Evolutionary conservation across 2,888 invertebrate species (phyloP), one percentile per base, ranked within the genome.

Genomic region (Leucania comma): DNA sequence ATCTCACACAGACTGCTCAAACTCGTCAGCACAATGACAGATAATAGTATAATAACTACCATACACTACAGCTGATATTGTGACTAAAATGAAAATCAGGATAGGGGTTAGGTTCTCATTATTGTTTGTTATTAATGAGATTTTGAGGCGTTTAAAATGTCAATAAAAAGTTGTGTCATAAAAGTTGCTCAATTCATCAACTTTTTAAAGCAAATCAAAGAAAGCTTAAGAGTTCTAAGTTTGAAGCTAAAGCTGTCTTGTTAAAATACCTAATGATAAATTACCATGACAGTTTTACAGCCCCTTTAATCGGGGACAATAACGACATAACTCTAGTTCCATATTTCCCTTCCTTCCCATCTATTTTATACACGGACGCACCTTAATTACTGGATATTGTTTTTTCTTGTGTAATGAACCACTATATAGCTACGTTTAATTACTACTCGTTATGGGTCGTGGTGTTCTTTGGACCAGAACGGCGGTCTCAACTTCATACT

Each of bases 251-350:
- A 76, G 24, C 12, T 29, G 17, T n/a, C 26, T 68, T n/a, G 17
- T 73, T 53, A 32, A 48, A 78, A 70, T 20, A 2, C n/a, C n/a
- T 29, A 48, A 58, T 62, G 51, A 74, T 78, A 62, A 78, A 58
- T 77, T 12, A 68, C 12, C 32, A 26, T 50, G 70, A 57, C 71
- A 54, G 54, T 48, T 78, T 78, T 38, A 58, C 20, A 8, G 46
- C 14, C 71, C 57, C 61, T 58, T 58, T 58, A 48, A 78, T 4
- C 46, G 57, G n/a, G 24, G 29, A 42, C 61, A 29, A 78, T 48
- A 62, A 38, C 24, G 46, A 62, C 35, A 62, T 77, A 53, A 61
- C 35, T 51, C 29, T 3, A 48, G 35, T 26, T 29, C 26, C 42
- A 78, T 59, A 77, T 53, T 64, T 35, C n/a, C 46, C 20, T 35